Percentiles rank a stretch among this genome's conserved stretches.
Conservation (phyloP, 2,888 invertebrate genomes). For the Nomada fabriciana region DNA sequence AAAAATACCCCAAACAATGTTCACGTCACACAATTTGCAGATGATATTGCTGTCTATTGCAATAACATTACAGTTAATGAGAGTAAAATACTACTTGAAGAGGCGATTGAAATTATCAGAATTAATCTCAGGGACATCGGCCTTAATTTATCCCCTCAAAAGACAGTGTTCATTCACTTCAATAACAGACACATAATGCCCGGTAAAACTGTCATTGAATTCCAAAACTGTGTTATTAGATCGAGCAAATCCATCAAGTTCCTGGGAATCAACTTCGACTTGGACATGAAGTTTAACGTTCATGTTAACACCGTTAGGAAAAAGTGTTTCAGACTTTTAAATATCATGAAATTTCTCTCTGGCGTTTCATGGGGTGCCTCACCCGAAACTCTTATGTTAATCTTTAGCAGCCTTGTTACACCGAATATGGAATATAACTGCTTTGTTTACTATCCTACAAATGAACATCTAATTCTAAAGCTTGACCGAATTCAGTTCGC, state of each 20-base stretch:
- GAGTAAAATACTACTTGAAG: slow-evolving; percentile 4
- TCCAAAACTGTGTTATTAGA: background rate
- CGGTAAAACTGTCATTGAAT: background rate
- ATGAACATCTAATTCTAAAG: background rate
- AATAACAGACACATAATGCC: background rate
- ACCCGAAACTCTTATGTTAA: background rate
- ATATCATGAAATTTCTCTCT: slow-evolving; percentile 5
- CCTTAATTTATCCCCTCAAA: slow-evolving; percentile 2
- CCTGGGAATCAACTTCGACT: slow-evolving; percentile 1
- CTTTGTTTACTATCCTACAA: slow-evolving; percentile 1
- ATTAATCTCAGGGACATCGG: background rate
- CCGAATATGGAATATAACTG: background rate
- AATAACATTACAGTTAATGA: background rate
- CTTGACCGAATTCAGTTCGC: background rate
- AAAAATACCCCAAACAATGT: background rate
- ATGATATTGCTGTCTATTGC: slow-evolving; percentile 15
- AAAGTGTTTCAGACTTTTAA: background rate
- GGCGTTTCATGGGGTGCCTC: background rate
- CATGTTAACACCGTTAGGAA: background rate
- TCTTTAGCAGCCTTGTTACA: background rate
- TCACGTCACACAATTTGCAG: background rate
- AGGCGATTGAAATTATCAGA: background rate
- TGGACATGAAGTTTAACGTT: background rate
- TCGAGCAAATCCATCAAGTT: background rate
- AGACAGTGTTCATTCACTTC: slow-evolving; percentile 14